Conservation (phyloP, 2,113 vertebrate genomes). For the Jacana jacana region DNA sequence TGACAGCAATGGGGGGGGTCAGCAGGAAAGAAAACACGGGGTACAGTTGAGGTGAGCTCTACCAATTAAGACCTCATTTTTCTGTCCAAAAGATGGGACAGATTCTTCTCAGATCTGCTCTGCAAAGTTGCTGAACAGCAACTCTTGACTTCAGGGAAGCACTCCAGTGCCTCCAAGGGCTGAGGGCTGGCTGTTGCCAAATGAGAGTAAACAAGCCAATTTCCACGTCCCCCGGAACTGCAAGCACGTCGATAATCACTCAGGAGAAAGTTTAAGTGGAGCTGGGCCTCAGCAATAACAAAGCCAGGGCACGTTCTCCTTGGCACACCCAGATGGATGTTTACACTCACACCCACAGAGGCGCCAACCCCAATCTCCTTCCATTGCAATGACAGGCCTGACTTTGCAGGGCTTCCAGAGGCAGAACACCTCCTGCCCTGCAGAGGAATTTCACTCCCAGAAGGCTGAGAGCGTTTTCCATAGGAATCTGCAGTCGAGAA, state of each 20-base stretch:
- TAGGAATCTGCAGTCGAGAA: background rate
- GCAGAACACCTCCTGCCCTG: background rate
- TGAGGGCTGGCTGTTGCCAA: background rate
- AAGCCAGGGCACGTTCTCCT: slow-evolving; percentile 1
- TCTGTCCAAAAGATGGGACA: background rate
- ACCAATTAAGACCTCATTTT: background rate
- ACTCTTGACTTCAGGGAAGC: background rate
- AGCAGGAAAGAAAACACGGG: background rate
- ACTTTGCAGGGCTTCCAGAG: background rate
- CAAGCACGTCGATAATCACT: background rate
- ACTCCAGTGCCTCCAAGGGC: slow-evolving; percentile 4
- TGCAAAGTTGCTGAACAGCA: slow-evolving; percentile 9
- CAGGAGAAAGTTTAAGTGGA: background rate
- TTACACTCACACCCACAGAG: slow-evolving; percentile 22
- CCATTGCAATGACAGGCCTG: background rate
- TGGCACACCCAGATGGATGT: slow-evolving; percentile 30
- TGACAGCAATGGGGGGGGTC: background rate
- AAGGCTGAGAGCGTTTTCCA: background rate
- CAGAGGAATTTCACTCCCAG: background rate
- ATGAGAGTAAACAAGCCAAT: slow-evolving; percentile 18
- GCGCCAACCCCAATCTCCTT: background rate
- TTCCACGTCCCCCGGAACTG: background rate
- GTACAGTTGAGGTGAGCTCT: background rate
- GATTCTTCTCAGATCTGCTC: background rate
- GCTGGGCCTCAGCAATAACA: background rate